A percentile compares a stretch with the other conserved stretches of the same genome.
These are phyloP conservation scores for Cichladusa arquata DNA, from an alignment of 2,113 vertebrate genomes.

Conservation along the genomic window DNA sequence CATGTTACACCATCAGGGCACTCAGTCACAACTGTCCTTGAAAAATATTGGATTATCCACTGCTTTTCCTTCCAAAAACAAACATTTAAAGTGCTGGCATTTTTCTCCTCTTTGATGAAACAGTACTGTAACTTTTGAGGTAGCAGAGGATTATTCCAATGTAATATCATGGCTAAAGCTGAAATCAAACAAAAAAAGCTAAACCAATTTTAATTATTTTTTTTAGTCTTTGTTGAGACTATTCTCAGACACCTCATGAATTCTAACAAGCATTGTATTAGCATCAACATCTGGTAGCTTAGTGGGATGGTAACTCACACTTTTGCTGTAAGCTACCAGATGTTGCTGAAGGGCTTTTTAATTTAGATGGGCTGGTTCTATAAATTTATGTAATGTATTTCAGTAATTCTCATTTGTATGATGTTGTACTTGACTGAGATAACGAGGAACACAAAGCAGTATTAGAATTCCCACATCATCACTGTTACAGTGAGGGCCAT, in stretches of 20 bases:
- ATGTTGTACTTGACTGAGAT: neutral
- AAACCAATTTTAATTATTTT: neutral
- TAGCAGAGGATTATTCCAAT: conserved; percentile 9
- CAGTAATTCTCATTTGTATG: neutral
- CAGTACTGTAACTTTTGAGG: neutral
- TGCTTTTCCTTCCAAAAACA: neutral
- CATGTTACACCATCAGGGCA: neutral
- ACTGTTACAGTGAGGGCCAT: neutral
- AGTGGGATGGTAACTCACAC: neutral
- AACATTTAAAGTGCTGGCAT: neutral
- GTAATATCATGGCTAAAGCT: conserved; percentile 11
- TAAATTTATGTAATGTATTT: neutral
- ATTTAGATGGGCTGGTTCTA: neutral
- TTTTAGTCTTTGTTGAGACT: neutral
- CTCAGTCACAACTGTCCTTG: neutral
- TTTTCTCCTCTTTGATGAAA: conserved; percentile 9
- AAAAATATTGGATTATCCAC: neutral
- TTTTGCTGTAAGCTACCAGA: conserved; percentile 2
- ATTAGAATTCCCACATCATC: neutral
- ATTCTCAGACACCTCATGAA: neutral
- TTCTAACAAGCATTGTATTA: neutral
- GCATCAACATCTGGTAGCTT: conserved; percentile 18
- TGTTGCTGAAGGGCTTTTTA: conserved; percentile 21
- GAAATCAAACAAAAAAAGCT: conserved; percentile 26
- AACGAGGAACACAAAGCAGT: neutral